phyloP scores from a whole-genome alignment of 2,888 invertebrate species.

The Drosophila eohydei region DNA sequence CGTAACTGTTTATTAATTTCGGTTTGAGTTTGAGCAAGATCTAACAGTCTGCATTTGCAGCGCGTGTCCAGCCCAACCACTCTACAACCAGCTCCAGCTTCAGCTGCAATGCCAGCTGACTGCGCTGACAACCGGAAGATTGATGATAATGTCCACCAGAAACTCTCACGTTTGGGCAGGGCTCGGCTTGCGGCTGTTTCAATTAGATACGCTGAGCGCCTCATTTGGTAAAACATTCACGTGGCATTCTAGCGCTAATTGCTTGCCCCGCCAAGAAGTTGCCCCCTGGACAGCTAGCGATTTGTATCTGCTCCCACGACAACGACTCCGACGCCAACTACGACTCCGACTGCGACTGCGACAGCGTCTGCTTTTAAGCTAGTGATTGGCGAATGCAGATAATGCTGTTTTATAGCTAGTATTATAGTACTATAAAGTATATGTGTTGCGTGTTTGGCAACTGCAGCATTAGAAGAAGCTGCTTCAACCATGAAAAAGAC shows the following conservation, averaged over 20 bases:
- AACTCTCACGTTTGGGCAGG: constrained; percentile 65
- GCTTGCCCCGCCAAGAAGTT: constrained; percentile 45
- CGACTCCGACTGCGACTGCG: constrained; percentile 23
- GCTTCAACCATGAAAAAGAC: constrained; percentile 57
- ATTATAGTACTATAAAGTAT: constrained; percentile 5
- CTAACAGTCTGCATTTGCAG: constrained; percentile 9
- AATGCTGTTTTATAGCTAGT: constrained; percentile 28
- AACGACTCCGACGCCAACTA: constrained; percentile 12
- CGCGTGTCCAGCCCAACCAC: constrained; percentile 12
- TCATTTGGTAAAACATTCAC: constrained; percentile 59
- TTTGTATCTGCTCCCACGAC: constrained; percentile 69
- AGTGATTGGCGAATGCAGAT: constrained; percentile 70
- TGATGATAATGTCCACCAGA: constrained; percentile 56
- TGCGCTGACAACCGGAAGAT: constrained; percentile 55
- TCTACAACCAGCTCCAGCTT: background rate
- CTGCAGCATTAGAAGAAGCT: constrained; percentile 43
- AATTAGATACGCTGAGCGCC: constrained; percentile 65
- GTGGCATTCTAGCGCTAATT: constrained; percentile 69
- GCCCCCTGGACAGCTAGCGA: constrained; percentile 34
- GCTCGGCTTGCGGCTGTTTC: constrained; percentile 61
- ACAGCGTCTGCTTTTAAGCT: constrained; percentile 46
- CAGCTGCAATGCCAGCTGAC: constrained; percentile 15
- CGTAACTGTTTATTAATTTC: constrained; percentile 79
- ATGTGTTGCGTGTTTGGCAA: constrained; percentile 65
- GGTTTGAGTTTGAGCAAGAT: constrained; percentile 29